phyloP scores from a whole-genome alignment of 2,113 vertebrate species.

The Phasianus colchicus region DNA sequence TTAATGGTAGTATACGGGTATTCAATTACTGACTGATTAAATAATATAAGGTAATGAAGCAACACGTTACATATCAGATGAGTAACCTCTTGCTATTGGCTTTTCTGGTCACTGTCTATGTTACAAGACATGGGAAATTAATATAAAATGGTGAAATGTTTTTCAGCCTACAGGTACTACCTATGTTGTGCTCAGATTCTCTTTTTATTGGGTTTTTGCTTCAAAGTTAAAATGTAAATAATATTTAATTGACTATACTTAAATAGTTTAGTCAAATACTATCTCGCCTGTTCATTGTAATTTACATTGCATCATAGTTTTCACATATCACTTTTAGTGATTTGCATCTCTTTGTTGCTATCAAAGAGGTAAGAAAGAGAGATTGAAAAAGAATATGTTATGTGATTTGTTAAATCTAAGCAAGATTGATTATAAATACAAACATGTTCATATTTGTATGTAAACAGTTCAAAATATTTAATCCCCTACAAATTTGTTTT shows the following conservation, averaged over 20 bases:
- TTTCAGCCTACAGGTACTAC: not conserved
- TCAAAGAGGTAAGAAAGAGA: not conserved
- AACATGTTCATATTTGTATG: not conserved
- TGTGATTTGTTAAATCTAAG: not conserved
- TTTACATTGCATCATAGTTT: not conserved
- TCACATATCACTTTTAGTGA: not conserved
- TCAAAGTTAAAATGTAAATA: not conserved
- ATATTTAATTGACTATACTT: not conserved
- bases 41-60: not conserved
- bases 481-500: not conserved
- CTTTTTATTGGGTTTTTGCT: not conserved
- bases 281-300: not conserved
- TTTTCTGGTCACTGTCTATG: not conserved
- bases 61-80: not conserved
- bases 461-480: not conserved
- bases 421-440: not conserved
- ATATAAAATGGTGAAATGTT: not conserved
- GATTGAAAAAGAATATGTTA: not conserved
- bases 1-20: not conserved
- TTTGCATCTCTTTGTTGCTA: not conserved
- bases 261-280: not conserved
- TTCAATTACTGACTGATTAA: not conserved
- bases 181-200: not conserved
- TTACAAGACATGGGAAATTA: not conserved
- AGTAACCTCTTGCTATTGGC: not conserved